phyloP scores from a whole-genome alignment of 2,888 invertebrate genomes.

The Megaustenia siamemsis region DNA sequence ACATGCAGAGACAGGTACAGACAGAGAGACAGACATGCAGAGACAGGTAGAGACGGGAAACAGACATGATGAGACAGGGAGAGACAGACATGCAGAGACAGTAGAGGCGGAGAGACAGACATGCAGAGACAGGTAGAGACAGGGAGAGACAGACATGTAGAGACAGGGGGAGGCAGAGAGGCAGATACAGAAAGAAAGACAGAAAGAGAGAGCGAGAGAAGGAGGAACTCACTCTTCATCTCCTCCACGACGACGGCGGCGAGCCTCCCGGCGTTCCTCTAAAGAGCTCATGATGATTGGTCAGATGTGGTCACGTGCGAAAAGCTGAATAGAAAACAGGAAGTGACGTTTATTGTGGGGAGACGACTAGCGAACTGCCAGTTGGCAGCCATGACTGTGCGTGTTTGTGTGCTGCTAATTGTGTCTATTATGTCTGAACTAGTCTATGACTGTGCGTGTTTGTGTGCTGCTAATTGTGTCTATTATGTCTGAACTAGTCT shows the following conservation, averaged over 20 bases:
- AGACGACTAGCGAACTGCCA: no score
- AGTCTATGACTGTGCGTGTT: no score
- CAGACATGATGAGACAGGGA: no score
- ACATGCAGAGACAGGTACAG: background rate
- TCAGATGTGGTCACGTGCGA: constrained; percentile 56
- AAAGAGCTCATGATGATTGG: constrained; percentile 64
- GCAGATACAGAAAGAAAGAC: background rate
- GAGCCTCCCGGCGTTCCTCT: constrained; percentile 68
- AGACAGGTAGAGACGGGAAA: no score
- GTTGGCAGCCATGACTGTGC: no score
- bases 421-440: no score
- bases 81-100: background rate
- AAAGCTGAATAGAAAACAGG: constrained; percentile 44
- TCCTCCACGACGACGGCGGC: constrained; percentile 57
- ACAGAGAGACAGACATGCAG: background rate
- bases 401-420: no score
- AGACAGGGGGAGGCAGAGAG: background rate
- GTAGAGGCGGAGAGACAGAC: background rate
- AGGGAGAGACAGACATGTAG: background rate
- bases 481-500: no score
- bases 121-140: constrained; percentile 32
- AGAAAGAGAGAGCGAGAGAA: constrained; percentile 3
- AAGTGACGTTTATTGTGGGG: background rate
- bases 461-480: no score
- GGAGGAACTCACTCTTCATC: constrained; percentile 28